phyloP scores from a whole-genome alignment of 2,113 vertebrate species.

The Galbula dea region DNA sequence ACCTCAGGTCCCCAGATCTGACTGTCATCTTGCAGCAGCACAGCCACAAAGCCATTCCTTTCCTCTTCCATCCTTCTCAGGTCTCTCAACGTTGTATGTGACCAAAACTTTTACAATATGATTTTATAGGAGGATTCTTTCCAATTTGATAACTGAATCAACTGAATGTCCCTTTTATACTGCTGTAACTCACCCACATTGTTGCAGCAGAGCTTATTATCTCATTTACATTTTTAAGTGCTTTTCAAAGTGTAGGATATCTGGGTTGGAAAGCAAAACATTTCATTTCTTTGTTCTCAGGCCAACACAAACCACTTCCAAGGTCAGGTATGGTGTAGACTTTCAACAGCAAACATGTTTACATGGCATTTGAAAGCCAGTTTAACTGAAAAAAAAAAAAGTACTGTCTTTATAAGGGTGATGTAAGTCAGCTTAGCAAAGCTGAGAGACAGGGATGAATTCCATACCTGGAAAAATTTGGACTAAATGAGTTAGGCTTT shows the following conservation, averaged over 20 bases:
- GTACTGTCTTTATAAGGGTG: not conserved
- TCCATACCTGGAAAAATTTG: constrained; percentile 18
- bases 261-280: constrained; percentile 68
- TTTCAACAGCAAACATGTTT: constrained; percentile 57
- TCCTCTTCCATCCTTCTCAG: not conserved
- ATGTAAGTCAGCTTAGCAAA: constrained; percentile 6
- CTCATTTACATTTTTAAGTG: constrained; percentile 69
- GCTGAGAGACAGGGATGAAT: not conserved
- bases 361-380: constrained; percentile 29
- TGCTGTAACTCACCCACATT: not conserved
- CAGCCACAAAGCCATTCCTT: not conserved
- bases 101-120: not conserved
- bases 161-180: constrained; percentile 3
- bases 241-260: constrained; percentile 68
- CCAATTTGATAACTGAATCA: constrained; percentile 42
- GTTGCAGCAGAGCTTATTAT: constrained; percentile 44
- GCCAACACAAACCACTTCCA: constrained; percentile 53
- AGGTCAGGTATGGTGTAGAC: constrained; percentile 49
- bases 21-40: rapidly evolving
- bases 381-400: not conserved
- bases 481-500: not conserved
- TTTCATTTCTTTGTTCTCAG: constrained; percentile 56
- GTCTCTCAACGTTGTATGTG: not conserved
- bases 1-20: not conserved
- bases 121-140: constrained; percentile 31